phyloP scores from a whole-genome alignment of 2,888 invertebrate genomes.

The Prenolepis imparis region DNA sequence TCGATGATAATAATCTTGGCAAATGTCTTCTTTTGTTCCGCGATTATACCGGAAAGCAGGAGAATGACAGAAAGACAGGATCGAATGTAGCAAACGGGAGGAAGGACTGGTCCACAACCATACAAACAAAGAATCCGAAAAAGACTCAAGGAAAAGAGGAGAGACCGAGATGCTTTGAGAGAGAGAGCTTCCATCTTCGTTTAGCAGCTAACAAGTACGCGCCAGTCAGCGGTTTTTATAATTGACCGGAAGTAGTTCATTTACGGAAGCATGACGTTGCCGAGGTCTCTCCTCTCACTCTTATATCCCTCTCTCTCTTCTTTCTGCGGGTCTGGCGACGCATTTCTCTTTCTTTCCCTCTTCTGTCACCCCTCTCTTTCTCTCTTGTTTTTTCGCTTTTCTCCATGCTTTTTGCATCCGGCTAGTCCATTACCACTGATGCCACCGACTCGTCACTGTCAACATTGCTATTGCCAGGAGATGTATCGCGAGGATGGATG shows the following conservation, averaged over 20 bases:
- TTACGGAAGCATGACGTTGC: slow-evolving; percentile 74
- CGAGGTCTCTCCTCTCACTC: slow-evolving; percentile 54
- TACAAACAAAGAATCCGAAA: slow-evolving; percentile 16
- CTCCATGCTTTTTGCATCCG: slow-evolving; percentile 33
- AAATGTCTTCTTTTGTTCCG: slow-evolving; percentile 42
- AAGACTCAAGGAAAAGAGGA: neutral
- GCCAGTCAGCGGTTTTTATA: slow-evolving; percentile 81
- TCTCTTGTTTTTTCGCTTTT: slow-evolving; percentile 17
- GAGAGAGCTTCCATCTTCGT: slow-evolving; percentile 69
- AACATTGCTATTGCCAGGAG: slow-evolving; percentile 35
- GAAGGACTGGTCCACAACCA: neutral
- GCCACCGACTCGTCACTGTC: slow-evolving; percentile 54
- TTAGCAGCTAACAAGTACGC: slow-evolving; percentile 74
- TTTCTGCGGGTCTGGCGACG: neutral
- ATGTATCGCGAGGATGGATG: slow-evolving; percentile 39
- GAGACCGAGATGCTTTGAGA: slow-evolving; percentile 12
- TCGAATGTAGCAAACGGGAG: slow-evolving; percentile 9
- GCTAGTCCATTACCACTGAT: slow-evolving; percentile 50
- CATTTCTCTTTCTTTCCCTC: slow-evolving; percentile 16
- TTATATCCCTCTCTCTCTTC: slow-evolving; percentile 62
- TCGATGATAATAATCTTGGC: slow-evolving; percentile 61
- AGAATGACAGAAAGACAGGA: slow-evolving; percentile 20
- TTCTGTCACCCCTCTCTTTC: slow-evolving; percentile 20
- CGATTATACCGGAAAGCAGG: slow-evolving; percentile 66
- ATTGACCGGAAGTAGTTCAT: slow-evolving; percentile 81